Evolutionary conservation across 2,888 invertebrate genomes (phyloP).

Genomic region (Diaperis boleti): DNA sequence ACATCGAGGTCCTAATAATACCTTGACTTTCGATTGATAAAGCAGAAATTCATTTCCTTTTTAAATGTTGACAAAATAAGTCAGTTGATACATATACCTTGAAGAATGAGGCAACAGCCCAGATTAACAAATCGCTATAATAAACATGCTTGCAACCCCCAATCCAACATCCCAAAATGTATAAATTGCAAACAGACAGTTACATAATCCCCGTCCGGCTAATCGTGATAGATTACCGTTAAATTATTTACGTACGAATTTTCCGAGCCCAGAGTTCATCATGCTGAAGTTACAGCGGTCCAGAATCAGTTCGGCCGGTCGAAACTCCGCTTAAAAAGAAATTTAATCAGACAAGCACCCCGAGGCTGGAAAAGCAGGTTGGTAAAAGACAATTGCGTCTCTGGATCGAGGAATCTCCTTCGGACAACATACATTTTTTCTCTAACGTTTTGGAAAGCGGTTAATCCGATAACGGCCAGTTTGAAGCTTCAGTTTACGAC

Average conservation of each 20-base stretch:
- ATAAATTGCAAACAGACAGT: constrained; percentile 45
- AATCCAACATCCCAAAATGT: constrained; percentile 32
- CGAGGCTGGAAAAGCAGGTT: background rate
- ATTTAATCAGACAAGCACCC: background rate
- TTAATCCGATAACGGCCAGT: constrained; percentile 22
- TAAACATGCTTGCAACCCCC: background rate
- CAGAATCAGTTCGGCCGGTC: background rate
- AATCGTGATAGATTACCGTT: constrained; percentile 47
- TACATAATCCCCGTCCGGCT: constrained; percentile 46
- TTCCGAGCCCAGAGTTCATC: constrained; percentile 34
- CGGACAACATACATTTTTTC: too few species aligned
- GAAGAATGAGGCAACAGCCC: too few species aligned
- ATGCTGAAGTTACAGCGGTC: constrained; percentile 20
- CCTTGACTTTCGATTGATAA: too few species aligned
- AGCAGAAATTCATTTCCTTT: too few species aligned
- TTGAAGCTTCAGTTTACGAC: constrained; percentile 1
- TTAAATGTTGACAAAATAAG: too few species aligned
- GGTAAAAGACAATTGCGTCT: constrained; percentile 21
- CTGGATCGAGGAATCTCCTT: too few species aligned
- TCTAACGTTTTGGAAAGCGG: background rate
- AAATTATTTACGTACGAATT: constrained; percentile 47
- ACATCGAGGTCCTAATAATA: too few species aligned
- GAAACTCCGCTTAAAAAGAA: background rate
- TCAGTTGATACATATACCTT: too few species aligned
- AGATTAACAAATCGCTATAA: constrained; percentile 15